These are phyloP conservation scores for Papilio aristodemus DNA, from an alignment of 1,140 invertebrate genomes.

Conservation along the genomic window DNA sequence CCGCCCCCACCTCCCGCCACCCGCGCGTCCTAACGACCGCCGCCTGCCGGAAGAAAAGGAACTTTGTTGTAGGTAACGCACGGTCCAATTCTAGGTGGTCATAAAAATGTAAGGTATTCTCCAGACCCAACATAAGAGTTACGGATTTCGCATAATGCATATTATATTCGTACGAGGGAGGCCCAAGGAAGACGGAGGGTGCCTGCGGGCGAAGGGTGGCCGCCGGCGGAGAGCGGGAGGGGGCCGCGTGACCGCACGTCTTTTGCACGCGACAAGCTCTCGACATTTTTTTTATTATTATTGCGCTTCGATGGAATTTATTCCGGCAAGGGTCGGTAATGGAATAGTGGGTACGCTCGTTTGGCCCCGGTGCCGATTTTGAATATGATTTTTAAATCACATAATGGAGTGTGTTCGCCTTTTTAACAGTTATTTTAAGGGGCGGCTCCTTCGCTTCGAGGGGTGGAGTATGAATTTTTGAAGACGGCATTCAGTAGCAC, in stretches of 20 bases:
- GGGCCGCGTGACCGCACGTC: constrained; percentile 74
- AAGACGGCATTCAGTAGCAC: constrained; percentile 15
- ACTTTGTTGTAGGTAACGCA: background rate
- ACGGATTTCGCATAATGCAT: constrained; percentile 80
- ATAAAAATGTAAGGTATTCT: constrained; percentile 58
- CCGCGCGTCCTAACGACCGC: constrained; percentile 33
- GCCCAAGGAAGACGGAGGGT: constrained; percentile 39
- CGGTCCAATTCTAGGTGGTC: background rate
- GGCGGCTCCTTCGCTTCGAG: constrained; percentile 36
- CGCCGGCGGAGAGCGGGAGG: constrained; percentile 36
- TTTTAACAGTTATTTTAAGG: constrained; percentile 59
- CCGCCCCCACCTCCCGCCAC: constrained; percentile 49
- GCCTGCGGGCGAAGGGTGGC: no score
- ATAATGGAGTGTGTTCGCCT: constrained; percentile 69
- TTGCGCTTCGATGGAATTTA: constrained; percentile 78
- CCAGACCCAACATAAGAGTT: constrained; percentile 68
- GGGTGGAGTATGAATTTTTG: constrained; percentile 36
- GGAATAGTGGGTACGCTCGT: constrained; percentile 64
- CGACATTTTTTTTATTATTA: constrained; percentile 80
- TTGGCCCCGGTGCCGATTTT: constrained; percentile 62
- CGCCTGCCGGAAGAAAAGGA: background rate
- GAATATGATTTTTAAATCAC: constrained; percentile 78
- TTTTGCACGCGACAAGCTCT: constrained; percentile 78
- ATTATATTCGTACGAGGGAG: constrained; percentile 70
- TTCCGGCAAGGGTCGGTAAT: constrained; percentile 62